phyloP scores from a whole-genome alignment of 2,888 invertebrate species.

The Cephus spinipes region DNA sequence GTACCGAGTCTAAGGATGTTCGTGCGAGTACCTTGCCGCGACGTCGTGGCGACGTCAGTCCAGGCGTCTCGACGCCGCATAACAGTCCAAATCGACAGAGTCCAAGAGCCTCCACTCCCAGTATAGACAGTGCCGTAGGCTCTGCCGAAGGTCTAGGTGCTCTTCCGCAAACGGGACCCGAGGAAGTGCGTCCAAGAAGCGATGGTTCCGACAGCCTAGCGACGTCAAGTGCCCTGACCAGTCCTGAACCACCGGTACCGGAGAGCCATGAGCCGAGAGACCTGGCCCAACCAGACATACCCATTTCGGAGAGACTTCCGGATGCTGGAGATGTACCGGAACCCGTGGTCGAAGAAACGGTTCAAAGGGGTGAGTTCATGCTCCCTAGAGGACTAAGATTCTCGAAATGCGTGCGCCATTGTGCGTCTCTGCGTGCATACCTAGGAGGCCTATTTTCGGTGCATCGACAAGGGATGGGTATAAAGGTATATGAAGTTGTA shows the following conservation, averaged over 20 bases:
- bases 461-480: conserved; percentile 35
- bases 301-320: conserved; percentile 55
- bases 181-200: conserved; percentile 60
- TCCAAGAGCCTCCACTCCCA: conserved; percentile 69
- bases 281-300: conserved; percentile 46
- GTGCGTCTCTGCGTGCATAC: background rate
- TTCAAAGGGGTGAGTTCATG: conserved; percentile 68
- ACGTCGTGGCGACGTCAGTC: conserved; percentile 62
- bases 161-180: conserved; percentile 40
- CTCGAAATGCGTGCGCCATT: background rate
- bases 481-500: conserved; percentile 34
- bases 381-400: background rate
- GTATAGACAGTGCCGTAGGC: conserved; percentile 73
- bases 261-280: conserved; percentile 64
- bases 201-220: conserved; percentile 69
- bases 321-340: conserved; percentile 66
- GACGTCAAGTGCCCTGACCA: conserved; percentile 68
- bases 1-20: conserved; percentile 44
- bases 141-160: conserved; percentile 70
- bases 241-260: conserved; percentile 70
- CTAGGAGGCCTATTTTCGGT: conserved; percentile 35
- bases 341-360: conserved; percentile 70
- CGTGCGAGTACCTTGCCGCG: conserved; percentile 63
- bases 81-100: conserved; percentile 60
- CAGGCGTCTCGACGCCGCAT: conserved; percentile 54